Evolutionary conservation across 2,888 invertebrate species (phyloP), one percentile per base, ranked within the genome.

Genomic region (Azorinus chamasolen): DNA sequence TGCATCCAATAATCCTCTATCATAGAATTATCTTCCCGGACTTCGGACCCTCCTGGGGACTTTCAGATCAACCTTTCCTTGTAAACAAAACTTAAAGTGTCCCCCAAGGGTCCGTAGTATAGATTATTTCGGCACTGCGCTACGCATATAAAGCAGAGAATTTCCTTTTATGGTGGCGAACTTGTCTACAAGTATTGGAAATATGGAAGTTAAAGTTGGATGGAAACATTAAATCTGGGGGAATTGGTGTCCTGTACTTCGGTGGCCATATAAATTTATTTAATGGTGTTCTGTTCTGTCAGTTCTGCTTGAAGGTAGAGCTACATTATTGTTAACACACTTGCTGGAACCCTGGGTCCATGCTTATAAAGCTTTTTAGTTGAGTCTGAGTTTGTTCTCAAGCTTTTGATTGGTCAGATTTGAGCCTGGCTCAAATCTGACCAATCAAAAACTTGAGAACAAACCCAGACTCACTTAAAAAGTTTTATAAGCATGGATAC

Each of bases 111-210:
- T 37, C 25, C 20, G 74, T 43, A 22, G 22, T 50, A 57, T 65
- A 39, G 69, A 73, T 79, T 70, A 70, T 65, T 41, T 61, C 48
- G 25, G 65, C 61, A 51, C 48, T 54, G 51, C 37, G 48, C 59
- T 48, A 20, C 22, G 41, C 65, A 45, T 75, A 64, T 62, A 70
- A 70, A 70, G 65, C 48, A 61, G 59, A 25, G 54, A 45, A 65
- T 75, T 75, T 65, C 70, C 70, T 65, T 75, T 75, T 64, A 75
- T 70, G 70, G 70, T 37, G 50, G 43, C 43, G 25, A 14, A n/a
- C 69, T 54, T 58, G 75, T 69, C 64, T 66, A 45, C 39, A 48
- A 55, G 41, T 39, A 27, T 55, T 18, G 55, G 22, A n/a, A 37
- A 39, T 41, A 55, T 18, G 18, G 22, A 55, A 37, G 55, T 41